phyloP scores from a whole-genome alignment of 2,797 vertebrate species.

The Mus minutoides region DNA sequence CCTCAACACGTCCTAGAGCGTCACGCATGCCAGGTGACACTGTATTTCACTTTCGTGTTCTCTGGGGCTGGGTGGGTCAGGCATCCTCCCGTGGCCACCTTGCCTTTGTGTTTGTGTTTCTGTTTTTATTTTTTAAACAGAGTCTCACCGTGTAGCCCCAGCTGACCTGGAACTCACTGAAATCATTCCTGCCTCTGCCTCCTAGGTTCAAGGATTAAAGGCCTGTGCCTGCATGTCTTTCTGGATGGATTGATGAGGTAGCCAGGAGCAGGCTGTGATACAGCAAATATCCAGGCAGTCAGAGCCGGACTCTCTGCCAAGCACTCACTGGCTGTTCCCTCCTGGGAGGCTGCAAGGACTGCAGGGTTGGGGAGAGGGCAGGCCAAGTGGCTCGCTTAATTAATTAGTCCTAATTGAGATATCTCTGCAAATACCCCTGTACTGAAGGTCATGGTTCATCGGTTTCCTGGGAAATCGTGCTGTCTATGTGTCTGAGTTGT shows the following conservation, averaged over 20 bases:
- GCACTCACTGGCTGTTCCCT: constrained; percentile 34
- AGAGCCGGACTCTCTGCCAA: constrained; percentile 9
- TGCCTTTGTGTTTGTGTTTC: constrained; percentile 2
- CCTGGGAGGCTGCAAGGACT: constrained; percentile 24
- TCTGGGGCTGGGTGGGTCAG: neutral
- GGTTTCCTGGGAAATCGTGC: constrained; percentile 57
- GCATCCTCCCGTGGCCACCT: neutral
- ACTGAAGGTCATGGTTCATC: constrained; percentile 63
- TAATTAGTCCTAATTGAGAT: constrained; percentile 81
- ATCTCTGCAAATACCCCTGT: constrained; percentile 75
- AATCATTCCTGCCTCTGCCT: neutral
- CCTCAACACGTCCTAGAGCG: neutral
- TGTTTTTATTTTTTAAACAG: neutral
- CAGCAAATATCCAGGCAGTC: constrained; percentile 58
- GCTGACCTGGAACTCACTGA: neutral
- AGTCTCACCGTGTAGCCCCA: neutral
- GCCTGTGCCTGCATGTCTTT: neutral
- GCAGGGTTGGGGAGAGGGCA: constrained; percentile 44
- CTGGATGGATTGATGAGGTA: neutral
- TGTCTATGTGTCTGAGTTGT: constrained; percentile 27
- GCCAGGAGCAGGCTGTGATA: constrained; percentile 25
- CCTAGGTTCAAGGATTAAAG: neutral
- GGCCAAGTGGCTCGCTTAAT: constrained; percentile 71
- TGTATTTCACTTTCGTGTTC: neutral
- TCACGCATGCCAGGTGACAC: neutral